Percentiles rank a stretch among this genome's conserved stretches.
Evolutionary conservation across 2,113 vertebrate species (phyloP).

Genomic region (Grammomys surdaster): DNA sequence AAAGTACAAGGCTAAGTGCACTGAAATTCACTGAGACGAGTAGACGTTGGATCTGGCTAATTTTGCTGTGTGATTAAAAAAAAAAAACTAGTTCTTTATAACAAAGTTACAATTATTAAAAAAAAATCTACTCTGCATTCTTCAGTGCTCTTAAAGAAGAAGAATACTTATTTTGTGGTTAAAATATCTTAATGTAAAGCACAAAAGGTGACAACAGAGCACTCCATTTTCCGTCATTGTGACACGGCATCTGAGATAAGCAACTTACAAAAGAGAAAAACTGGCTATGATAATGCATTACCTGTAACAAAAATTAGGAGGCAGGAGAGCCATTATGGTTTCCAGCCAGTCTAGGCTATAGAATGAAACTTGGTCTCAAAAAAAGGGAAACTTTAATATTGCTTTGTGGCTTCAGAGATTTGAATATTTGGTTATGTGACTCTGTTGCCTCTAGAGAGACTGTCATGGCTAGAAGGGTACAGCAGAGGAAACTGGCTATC

Average conservation of each 20-base stretch:
- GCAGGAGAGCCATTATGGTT: not conserved
- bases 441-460: not conserved
- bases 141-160: not conserved
- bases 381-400: not conserved
- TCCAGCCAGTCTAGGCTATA: not conserved
- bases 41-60: not conserved
- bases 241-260: not conserved
- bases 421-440: not conserved
- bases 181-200: slow-evolving; percentile 30
- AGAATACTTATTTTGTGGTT: not conserved
- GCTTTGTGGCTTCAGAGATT: not conserved
- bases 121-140: not conserved
- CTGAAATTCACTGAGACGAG: not conserved
- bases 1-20: slow-evolving; percentile 51
- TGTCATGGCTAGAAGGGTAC: too few relatives aligned
- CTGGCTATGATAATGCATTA: not conserved
- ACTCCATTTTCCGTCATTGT: not conserved
- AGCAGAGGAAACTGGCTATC: not conserved
- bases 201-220: not conserved
- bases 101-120: not conserved
- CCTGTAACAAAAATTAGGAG: not conserved
- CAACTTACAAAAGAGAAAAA: not conserved
- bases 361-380: not conserved
- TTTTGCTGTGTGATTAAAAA: not conserved
- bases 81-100: not conserved